Base-by-base conservation (phyloP, 35 echinoderm and acorn worm genomes). In the Holothuria glaberrima region DNA sequence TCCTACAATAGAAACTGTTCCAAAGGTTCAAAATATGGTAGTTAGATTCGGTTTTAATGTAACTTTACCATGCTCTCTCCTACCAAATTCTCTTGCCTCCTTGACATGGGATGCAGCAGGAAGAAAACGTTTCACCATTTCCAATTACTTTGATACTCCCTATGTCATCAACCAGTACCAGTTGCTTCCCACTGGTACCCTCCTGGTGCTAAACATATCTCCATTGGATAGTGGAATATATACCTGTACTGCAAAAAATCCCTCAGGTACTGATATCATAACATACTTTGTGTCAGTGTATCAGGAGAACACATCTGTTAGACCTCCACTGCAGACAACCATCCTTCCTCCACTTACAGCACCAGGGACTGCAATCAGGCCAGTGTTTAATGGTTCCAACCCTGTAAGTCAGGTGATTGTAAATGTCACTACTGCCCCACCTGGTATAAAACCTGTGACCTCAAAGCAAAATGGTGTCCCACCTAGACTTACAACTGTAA, bases 1-100 rank as follows among this genome's bases (percentile, higher is more conserved):
- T 59, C 94, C 94, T 16, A 76, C n/a, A 19, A 95, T 95, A 24
- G 52, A 66, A 24, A 95, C 94, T 9, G 21, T 60, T 17, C 94
- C 94, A 6, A 89, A 86, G 31, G 64, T 54, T 21, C 76, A 83
- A 60, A 56, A 78, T 27, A 38, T 93, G 31, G 80, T 33, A 30
- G 74, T 90, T 59, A 36, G 71, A 7, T 45, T 75, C 5, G 94
- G 94, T 0, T 62, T 54, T 46, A 90, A 88, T 54, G 77, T 89
- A 36, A 83, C 85, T 9, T 60, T 95, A 5, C 80, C 75, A 14
- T 95, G 94, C 62, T 57, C 59, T 6, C 80, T 95, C 18, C 59
- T 73, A 44, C 50, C 76, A 12, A 56, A 36, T 54, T 85, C 94
- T 6, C 81, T 83, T 20, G 94, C 94, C 36, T 59, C 86, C 17